Base-by-base conservation (phyloP, 1,140 invertebrate species). In the Nebria ingens region DNA sequence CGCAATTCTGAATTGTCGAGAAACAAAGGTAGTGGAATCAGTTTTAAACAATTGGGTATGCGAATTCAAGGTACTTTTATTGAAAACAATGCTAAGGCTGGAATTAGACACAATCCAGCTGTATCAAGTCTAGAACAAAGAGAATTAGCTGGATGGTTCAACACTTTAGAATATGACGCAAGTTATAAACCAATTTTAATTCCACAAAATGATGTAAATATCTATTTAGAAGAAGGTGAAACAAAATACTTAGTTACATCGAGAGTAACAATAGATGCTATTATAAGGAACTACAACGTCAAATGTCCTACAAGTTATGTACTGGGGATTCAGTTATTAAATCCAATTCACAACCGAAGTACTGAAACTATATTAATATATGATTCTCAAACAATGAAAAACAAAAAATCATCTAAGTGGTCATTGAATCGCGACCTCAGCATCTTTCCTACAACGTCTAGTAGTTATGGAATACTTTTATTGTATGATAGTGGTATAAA, bases 141-240 rank as follows among this genome's bases (percentile, higher is more conserved):
- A 70, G 93, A 97, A 76, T 79, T 97, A 51, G 84, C 91, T 6
- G 91, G 92, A 1, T 97, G 94, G 94, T 90, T 94, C 61, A 79
- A 82, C 60, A 81, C 84, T 54, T 81, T 83, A 55, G 71, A 83
- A 51, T 81, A 84, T 61, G 80, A 84, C 65, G 70, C 78, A 29
- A 77, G 77, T 63, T 89, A 88, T 59, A 76, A 79, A 65, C 85
- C 87, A 0, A 81, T 86, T 25, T 69, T 78, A 12, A 72, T 91
- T 59, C 87, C 87, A 1, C 61, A 68, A 11, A 64, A 72, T 49
- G 73, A 73, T 58, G 72, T 72, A 0, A 79, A 83, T 58, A 80
- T 86, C 40, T 79, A 82, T 45, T 68, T 91, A 40, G 76, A 81
- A 15, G 53, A 83, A 61, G 82, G 82, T 20, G 81, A 90, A 68